Evolutionary conservation across 2,888 invertebrate genomes (phyloP), one percentile per base, ranked within the genome.

Genomic region (Brachypalpus laphriformis): DNA sequence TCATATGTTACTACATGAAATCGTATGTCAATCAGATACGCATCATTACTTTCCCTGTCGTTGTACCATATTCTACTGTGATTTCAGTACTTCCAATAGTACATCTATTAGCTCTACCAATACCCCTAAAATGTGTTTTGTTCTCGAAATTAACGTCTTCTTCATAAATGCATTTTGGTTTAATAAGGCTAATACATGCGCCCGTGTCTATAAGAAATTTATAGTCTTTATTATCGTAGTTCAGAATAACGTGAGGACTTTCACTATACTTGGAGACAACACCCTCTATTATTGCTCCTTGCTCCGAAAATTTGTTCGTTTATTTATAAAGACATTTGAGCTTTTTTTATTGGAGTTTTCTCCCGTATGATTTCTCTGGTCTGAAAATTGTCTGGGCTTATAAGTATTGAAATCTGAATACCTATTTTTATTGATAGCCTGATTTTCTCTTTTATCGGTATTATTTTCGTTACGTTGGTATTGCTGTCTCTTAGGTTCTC

Each of bases 1-100:
- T 75, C 56, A 47, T 65, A 34, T 1, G 54, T 65, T 65, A 75
- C 54, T 22, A 75, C 65, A 20, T 65, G 45, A 45, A 74, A 63
- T 28, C 3, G 14, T 16, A 37, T 49, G 6, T 66, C 40, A 22
- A 71, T 71, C 31, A 63, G 18, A 72, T 57, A 47, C 20, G n/a
- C n/a, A 20, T 70, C 34, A 22, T 16, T 31, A 25, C 57, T 47
- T 54, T 70, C 45, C 20, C 31, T 49, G 34, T 57, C 47, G 8
- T 70, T 57, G 14, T 70, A n/a, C n/a, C n/a, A n/a, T n/a, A 70
- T 40, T 70, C 57, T 22, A 47, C 22, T 47, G 45, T 57, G n/a
- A 47, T 57, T 9, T 70, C 34, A 11, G 51, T 22, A 61, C 51
- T 42, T 3, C 72, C 51, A 37, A 72, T 51, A 11, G 16, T 56